Evolutionary conservation across 2,797 vertebrate species (phyloP), one percentile per base, ranked within the genome.

Genomic region (Benthosema pterotum): DNA sequence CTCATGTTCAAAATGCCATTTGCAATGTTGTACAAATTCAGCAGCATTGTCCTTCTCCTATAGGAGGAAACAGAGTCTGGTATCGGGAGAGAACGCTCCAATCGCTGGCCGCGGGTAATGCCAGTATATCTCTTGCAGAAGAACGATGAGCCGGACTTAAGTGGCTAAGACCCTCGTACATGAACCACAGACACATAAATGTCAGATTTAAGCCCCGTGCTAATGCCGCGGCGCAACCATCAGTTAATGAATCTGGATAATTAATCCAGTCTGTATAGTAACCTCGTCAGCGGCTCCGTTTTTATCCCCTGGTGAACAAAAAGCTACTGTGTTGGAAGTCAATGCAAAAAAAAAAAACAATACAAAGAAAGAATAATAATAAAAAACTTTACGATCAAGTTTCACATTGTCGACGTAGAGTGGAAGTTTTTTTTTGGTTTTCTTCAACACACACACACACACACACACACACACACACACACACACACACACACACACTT

Each of bases 201-300:
- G 86, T 83, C 86, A 83, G 75, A 85, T 84, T 84, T 88, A 90
- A 90, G 85, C 88, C 85, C 69, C 57, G 83, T n/a, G 79, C 80
- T 90, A 88, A 88, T 82, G 67, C 80, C 67, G 32, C 11, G 66
- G 66, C 15, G 3, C 77, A 69, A 76, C 82, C 76, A 90, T 90
- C 90, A 90, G 85, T 91, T 91, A 90, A 89, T 90, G 86, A 89
- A 90, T 87, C 89, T 77, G 76, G 57, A 77, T 88, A 87, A 88
- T 90, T 90, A 90, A 89, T 89, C 83, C 85, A 78, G 84, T 74
- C 79, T 59, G 22, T 25, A n/a, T n/a, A 50, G 79, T 69, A 74
- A 77, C 77, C 64, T 76, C 77, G 83, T 86, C 76, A 75, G 70
- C 32, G 65, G 69, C 79, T 83, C 75, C 43, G 68, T 67, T 79